A percentile compares a stretch with the other conserved stretches of the same genome.
Evolutionary conservation across 2,888 invertebrate species (phyloP).

Genomic region (Saturnia pavonia): DNA sequence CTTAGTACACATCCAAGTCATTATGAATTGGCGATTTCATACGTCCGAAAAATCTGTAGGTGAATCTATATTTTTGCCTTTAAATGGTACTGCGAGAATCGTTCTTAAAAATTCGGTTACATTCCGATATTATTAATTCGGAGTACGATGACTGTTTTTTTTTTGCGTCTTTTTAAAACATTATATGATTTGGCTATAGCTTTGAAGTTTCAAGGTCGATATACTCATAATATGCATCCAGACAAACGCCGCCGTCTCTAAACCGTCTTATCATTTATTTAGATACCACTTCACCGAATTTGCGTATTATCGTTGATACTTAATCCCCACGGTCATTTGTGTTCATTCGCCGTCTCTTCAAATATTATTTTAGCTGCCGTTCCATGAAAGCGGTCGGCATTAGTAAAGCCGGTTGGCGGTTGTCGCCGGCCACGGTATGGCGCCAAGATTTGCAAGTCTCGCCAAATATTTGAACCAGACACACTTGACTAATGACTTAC

Average conservation of each 20-base stretch:
- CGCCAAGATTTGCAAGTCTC: constrained; percentile 72
- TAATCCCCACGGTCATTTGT: constrained; percentile 79
- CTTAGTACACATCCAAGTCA: no score
- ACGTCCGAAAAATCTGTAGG: no score
- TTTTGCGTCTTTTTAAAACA: no score
- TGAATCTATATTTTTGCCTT: no score
- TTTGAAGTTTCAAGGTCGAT: not conserved
- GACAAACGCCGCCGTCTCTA: not conserved
- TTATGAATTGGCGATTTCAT: no score
- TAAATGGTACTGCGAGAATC: no score
- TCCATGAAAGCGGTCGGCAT: constrained; percentile 51
- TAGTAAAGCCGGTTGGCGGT: constrained; percentile 47
- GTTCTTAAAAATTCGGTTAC: no score
- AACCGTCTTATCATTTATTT: constrained; percentile 20
- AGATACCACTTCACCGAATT: constrained; percentile 17
- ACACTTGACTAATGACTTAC: constrained; percentile 74
- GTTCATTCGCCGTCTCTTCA: constrained; percentile 68
- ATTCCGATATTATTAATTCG: no score
- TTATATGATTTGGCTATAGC: not conserved
- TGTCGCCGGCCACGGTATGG: constrained; percentile 50
- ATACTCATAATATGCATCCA: constrained; percentile 7
- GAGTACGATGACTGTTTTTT: no score
- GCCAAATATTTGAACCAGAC: constrained; percentile 71
- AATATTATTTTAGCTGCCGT: constrained; percentile 76
- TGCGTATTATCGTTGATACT: constrained; percentile 38